These are phyloP conservation scores for Ellobius talpinus DNA, from an alignment of 2,113 vertebrate genomes.

Conservation along the genomic window DNA sequence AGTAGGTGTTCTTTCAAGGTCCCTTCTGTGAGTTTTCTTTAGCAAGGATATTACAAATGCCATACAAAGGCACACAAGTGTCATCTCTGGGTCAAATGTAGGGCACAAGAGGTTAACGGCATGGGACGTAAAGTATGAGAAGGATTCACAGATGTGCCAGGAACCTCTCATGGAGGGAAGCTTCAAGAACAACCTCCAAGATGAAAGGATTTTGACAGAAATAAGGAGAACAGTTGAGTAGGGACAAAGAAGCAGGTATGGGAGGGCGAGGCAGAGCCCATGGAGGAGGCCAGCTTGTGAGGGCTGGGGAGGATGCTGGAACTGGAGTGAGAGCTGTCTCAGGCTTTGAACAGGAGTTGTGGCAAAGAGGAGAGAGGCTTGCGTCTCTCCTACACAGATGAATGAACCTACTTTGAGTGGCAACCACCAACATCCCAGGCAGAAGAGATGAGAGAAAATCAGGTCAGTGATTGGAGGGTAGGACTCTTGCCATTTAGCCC, in stretches of 20 bases:
- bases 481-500: background rate
- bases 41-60: background rate
- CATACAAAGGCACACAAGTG: background rate
- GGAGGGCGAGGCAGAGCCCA: background rate
- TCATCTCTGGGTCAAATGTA: background rate
- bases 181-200: background rate
- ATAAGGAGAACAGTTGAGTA: background rate
- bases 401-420: background rate
- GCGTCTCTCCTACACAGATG: background rate
- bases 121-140: background rate
- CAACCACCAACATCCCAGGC: background rate
- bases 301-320: rapidly evolving
- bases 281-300: background rate
- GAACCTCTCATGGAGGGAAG: background rate
- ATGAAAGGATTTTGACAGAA: conserved; percentile 24
- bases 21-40: background rate
- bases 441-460: conserved; percentile 22
- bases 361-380: background rate
- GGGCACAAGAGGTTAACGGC: background rate
- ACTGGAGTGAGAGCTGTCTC: background rate
- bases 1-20: background rate
- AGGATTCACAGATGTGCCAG: background rate
- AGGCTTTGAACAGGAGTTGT: too few relatives aligned
- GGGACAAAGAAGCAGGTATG: background rate
- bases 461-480: background rate